Conservation (phyloP, 2,113 vertebrate species). For the Hemiprocne comata region DNA sequence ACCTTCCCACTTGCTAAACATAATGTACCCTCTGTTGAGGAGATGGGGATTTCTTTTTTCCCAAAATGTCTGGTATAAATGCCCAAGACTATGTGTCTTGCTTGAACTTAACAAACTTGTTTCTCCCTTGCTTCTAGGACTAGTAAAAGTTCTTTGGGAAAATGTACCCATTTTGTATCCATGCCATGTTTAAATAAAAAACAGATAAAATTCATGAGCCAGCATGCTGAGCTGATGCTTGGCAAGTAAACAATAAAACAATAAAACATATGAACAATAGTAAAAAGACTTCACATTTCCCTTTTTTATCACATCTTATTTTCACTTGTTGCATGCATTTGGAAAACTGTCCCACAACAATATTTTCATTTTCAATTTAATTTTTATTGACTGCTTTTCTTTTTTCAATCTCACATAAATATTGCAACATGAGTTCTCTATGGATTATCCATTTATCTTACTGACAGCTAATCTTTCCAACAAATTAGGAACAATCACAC, state of each 20-base stretch:
- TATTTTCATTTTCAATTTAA: background rate
- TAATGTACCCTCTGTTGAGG: background rate
- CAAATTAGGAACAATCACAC: background rate
- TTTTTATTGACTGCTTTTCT: slow-evolving; percentile 7
- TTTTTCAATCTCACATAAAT: background rate
- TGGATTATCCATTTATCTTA: background rate
- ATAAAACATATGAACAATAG: background rate
- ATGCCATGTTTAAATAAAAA: background rate
- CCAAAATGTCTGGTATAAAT: background rate
- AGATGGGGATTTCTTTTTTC: background rate
- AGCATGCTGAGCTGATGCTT: background rate
- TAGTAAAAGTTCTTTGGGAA: background rate
- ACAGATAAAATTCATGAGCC: background rate
- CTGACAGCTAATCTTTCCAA: background rate
- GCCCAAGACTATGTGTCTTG: background rate
- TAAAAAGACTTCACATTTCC: background rate
- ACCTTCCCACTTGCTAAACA: background rate
- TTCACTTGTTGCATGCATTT: background rate
- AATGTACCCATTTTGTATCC: background rate
- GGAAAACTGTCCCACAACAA: background rate
- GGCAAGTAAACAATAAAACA: background rate
- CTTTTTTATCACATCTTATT: background rate
- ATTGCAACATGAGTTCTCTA: background rate
- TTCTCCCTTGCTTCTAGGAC: background rate
- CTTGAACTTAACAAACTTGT: background rate